Evolutionary conservation across 2,113 vertebrate species (phyloP).

Genomic region (Hydrochoerus hydrochaeris): DNA sequence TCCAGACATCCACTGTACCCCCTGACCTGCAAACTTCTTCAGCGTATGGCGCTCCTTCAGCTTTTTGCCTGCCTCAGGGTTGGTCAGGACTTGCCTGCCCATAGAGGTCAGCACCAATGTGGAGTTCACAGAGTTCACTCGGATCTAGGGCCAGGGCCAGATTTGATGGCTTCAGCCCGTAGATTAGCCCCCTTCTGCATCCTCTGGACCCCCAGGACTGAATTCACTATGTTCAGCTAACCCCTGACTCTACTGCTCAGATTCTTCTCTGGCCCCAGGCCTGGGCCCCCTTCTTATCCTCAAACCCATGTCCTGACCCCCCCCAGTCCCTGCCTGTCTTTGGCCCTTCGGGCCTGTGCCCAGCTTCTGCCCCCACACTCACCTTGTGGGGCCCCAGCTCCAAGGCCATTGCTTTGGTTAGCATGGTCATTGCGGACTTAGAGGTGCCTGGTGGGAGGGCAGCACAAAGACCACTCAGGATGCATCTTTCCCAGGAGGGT

Average conservation of each 20-base stretch:
- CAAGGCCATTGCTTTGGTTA: conserved; percentile 95
- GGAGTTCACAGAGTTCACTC: conserved; percentile 95
- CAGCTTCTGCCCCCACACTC: not conserved
- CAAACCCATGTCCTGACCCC: not conserved
- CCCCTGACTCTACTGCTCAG: not conserved
- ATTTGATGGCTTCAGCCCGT: not conserved
- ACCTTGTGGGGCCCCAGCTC: conserved; percentile 95
- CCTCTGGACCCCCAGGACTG: not conserved
- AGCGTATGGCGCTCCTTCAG: conserved; percentile 92
- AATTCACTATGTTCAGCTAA: not conserved
- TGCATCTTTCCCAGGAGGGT: not conserved
- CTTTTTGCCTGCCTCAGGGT: conserved; percentile 85
- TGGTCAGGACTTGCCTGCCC: conserved; percentile 87
- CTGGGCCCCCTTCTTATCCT: not conserved
- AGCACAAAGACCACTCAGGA: no score
- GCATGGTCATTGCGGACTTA: conserved; percentile 94
- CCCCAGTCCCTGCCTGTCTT: not conserved
- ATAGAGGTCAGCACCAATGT: conserved; percentile 95
- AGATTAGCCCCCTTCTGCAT: rapidly evolving
- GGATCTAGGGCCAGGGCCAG: conserved; percentile 86
- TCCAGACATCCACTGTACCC: no score
- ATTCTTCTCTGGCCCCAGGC: not conserved
- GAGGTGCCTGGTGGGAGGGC: conserved; percentile 88
- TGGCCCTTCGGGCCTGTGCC: not conserved
- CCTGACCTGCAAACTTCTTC: conserved; percentile 92